phyloP scores from a whole-genome alignment of 1,140 invertebrate species.

The Heterodera carotae region DNA sequence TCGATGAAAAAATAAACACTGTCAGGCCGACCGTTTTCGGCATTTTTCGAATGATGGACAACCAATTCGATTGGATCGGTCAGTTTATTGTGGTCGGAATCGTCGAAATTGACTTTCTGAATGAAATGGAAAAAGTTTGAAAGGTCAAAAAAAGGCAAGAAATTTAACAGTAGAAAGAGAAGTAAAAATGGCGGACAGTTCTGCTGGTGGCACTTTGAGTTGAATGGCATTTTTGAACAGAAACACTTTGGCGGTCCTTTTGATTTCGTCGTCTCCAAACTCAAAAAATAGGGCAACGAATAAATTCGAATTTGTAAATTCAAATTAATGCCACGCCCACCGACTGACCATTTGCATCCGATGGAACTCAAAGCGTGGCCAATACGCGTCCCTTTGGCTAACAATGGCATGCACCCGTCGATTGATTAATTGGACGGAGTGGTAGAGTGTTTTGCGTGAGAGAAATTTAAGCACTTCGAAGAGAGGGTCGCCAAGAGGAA shows the following conservation, averaged over 20 bases:
- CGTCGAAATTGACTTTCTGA: slow-evolving; percentile 7
- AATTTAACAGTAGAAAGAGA: slow-evolving; percentile 6
- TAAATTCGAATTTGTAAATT: neutral
- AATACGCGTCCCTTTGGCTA: slow-evolving; percentile 5
- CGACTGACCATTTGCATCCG: slow-evolving; percentile 16
- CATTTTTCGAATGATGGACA: neutral
- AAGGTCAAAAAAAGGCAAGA: neutral
- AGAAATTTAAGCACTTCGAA: slow-evolving; percentile 23
- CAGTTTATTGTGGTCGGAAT: neutral
- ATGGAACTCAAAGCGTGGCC: slow-evolving; percentile 8
- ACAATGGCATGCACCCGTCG: slow-evolving; percentile 13
- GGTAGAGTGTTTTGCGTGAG: slow-evolving; percentile 10
- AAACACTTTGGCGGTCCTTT: slow-evolving; percentile 14
- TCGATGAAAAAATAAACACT: slow-evolving; percentile 21
- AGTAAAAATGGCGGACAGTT: slow-evolving; percentile 13
- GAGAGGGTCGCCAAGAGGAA: slow-evolving; percentile 6
- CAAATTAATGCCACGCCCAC: neutral
- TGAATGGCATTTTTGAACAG: slow-evolving; percentile 22
- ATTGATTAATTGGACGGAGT: slow-evolving; percentile 16
- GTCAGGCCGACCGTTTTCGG: neutral
- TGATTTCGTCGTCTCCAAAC: slow-evolving; percentile 7
- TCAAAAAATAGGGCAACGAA: slow-evolving; percentile 3
- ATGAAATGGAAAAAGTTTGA: slow-evolving; percentile 1
- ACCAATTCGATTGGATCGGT: slow-evolving; percentile 1
- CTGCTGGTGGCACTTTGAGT: neutral